These are phyloP conservation scores for Coracias cyanogaster DNA, from an alignment of 2,797 vertebrate genomes.

Conservation along the genomic window DNA sequence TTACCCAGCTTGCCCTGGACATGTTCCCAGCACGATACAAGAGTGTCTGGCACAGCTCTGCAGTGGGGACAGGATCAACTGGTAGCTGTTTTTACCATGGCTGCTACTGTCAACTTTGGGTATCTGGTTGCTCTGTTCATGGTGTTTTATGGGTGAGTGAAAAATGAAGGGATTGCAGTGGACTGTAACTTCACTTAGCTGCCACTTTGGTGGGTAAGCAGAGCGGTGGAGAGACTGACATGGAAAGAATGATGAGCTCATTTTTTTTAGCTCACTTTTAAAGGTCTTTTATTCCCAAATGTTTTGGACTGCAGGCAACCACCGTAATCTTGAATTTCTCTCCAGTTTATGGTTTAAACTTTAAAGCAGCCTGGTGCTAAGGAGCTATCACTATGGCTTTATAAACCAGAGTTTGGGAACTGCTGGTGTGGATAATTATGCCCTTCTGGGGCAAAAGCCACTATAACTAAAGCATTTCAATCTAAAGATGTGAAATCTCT, in stretches of 20 bases:
- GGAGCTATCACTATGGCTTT: background rate
- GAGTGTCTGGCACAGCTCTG: background rate
- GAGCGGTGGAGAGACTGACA: background rate
- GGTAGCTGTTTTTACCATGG: background rate
- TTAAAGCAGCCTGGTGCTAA: background rate
- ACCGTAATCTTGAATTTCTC: background rate
- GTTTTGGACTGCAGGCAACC: background rate
- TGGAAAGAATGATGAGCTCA: background rate
- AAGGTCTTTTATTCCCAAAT: background rate
- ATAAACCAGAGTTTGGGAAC: background rate
- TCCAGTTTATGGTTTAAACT: background rate
- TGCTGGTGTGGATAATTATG: background rate
- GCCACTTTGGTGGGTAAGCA: background rate
- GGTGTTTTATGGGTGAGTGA: background rate
- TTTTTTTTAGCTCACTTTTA: background rate
- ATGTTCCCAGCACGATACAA: fast-evolving
- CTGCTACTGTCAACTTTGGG: background rate
- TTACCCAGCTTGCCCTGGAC: background rate
- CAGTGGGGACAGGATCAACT: background rate
- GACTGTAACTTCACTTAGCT: background rate
- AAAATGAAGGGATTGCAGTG: background rate
- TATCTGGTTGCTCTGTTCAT: background rate
- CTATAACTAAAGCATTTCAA: background rate
- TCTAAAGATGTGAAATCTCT: background rate
- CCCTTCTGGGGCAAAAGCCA: background rate